phyloP scores from a whole-genome alignment of 2,888 invertebrate species.

The Frankliniella intonsa region DNA sequence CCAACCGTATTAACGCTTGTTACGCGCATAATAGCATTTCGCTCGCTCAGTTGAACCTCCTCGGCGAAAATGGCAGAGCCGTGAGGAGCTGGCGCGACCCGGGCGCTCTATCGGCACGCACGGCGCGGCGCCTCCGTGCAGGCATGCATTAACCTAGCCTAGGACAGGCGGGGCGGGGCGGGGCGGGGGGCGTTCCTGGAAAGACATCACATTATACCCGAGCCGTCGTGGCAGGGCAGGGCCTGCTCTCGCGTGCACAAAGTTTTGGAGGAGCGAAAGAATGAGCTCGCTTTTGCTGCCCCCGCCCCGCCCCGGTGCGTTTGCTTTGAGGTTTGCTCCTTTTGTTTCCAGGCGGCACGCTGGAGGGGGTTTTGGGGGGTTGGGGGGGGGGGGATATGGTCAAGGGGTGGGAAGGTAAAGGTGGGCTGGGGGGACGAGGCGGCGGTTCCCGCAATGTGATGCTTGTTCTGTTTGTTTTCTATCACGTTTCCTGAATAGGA shows the following conservation, averaged over 20 bases:
- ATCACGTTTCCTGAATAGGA: constrained; percentile 11
- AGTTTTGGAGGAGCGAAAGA: background rate
- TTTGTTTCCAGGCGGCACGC: constrained; percentile 1
- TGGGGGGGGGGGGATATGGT: background rate
- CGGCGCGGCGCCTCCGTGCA: background rate
- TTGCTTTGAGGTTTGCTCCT: constrained; percentile 2
- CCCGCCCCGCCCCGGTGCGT: background rate
- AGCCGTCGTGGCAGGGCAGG: background rate
- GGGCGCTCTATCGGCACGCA: too few relatives aligned
- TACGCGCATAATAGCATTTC: constrained; percentile 4
- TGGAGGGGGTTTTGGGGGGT: background rate
- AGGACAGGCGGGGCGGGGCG: background rate
- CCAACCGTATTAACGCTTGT: background rate
- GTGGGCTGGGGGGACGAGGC: background rate
- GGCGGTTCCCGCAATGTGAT: constrained; percentile 5
- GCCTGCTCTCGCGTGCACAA: background rate
- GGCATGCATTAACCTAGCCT: background rate
- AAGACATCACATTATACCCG: background rate
- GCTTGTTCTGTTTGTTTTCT: constrained; percentile 20
- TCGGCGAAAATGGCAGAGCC: background rate
- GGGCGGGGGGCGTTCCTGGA: constrained; percentile 5
- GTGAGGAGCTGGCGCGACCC: too few relatives aligned
- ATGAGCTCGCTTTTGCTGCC: background rate
- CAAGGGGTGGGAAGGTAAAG: background rate
- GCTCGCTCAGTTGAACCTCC: background rate